Evolutionary conservation across 2,113 vertebrate species (phyloP), one percentile per base, ranked within the genome.

Genomic region (Zosterops japonicus): DNA sequence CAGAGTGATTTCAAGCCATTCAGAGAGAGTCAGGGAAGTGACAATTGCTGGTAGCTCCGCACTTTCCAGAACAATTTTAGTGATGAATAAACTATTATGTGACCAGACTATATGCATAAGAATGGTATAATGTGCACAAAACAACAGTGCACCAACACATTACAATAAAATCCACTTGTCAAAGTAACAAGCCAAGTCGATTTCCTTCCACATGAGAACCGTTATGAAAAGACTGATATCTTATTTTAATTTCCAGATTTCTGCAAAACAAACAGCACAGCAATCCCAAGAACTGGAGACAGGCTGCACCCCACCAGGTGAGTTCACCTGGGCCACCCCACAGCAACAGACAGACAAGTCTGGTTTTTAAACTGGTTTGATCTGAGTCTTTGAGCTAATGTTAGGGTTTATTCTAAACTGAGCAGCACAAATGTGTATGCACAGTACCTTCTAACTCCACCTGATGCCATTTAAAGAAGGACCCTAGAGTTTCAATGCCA

Each of bases 141-240:
- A 83, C 78, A 90, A 47, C 60, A 65, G 64, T 2, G 67, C 87
- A 87, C 72, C 55, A 85, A 55, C 64, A 85, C 75, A 64, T 41
- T 53, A 72, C 78, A 80, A 77, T 55, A 90, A 89, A 85, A 83
- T 25, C 57, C 78, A 22, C 68, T 78, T 80, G 68, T 50, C 75
- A 77, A 44, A 95, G 75, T 11, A 89, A 91, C 77, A 79, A 90
- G 84, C 50, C 63, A 65, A 77, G 39, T 20, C 41, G 17, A 83
- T 84, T 68, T 87, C 81, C 91, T 91, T 83, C 90, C 84, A 72
- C 79, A 47, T 33, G 74, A 96, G 90, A 91, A 68, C 12, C 3
- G 33, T 67, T 55, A 84, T 9, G 44, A 64, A 89, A 61, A 69
- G 63, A 86, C 50, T 55, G 35, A 59, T 53, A 31, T 79, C 69